phyloP scores from a whole-genome alignment of 2,113 vertebrate species.

The Notarius lentiginosus region DNA sequence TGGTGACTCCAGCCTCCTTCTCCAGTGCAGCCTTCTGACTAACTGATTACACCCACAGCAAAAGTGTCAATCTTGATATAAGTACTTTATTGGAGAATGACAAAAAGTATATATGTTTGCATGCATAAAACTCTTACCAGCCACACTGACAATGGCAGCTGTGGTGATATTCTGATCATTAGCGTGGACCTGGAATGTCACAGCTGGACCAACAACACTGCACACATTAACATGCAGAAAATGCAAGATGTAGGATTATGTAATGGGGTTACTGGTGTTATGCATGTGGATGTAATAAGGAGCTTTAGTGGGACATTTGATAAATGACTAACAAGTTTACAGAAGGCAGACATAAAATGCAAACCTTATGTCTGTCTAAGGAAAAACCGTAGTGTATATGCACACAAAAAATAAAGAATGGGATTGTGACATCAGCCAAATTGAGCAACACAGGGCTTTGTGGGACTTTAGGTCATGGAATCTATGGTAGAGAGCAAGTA shows the following conservation, averaged over 20 bases:
- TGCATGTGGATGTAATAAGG: neutral
- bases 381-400: neutral
- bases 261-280: neutral
- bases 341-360: neutral
- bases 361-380: neutral
- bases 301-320: too few species aligned
- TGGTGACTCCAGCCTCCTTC: slow-evolving; percentile 78
- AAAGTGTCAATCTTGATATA: slow-evolving; percentile 47
- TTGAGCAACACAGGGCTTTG: too few species aligned
- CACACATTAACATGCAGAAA: slow-evolving; percentile 53
- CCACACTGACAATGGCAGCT: slow-evolving; percentile 76
- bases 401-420: neutral
- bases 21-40: slow-evolving; percentile 80
- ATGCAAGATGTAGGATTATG: neutral
- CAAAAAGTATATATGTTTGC: slow-evolving; percentile 3
- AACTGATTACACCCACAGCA: slow-evolving; percentile 66
- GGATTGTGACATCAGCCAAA: too few species aligned
- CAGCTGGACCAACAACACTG: slow-evolving; percentile 88
- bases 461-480: too few species aligned
- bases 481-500: too few species aligned
- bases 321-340: neutral
- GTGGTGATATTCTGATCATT: slow-evolving; percentile 83
- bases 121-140: slow-evolving; percentile 76
- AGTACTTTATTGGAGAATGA: slow-evolving; percentile 25
- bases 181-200: slow-evolving; percentile 88